A percentile compares a stretch with the other conserved stretches of the same genome.
These are phyloP conservation scores for Pterocles burchelli DNA, from an alignment of 2,113 vertebrate genomes.

Conservation along the genomic window DNA sequence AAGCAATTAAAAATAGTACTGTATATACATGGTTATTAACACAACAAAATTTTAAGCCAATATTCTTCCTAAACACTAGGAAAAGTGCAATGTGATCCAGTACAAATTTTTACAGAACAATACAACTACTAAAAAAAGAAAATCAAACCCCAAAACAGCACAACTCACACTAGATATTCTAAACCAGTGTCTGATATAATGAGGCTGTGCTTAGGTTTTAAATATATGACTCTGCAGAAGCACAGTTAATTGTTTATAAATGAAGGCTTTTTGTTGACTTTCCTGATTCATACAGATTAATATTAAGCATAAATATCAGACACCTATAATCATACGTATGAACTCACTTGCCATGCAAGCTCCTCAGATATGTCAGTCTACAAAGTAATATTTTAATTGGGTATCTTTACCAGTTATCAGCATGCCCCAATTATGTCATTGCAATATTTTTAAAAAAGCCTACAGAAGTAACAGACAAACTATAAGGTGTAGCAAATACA, in stretches of 20 bases:
- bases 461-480: conserved; percentile 45
- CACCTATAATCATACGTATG: conserved; percentile 35
- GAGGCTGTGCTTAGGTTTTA: neutral
- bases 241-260: conserved; percentile 51
- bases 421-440: conserved; percentile 60
- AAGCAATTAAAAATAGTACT: neutral
- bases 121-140: neutral
- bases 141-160: neutral
- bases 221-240: neutral
- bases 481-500: conserved; percentile 44
- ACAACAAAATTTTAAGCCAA: neutral
- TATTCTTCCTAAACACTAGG: neutral
- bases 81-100: neutral
- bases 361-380: conserved; percentile 65
- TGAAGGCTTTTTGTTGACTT: conserved; percentile 48
- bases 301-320: conserved; percentile 47
- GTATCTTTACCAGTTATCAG: conserved; percentile 61
- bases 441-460: conserved; percentile 62
- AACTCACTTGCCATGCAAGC: conserved; percentile 41
- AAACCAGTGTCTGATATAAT: neutral
- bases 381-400: conserved; percentile 63
- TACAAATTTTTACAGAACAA: neutral
- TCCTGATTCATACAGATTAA: conserved; percentile 58
- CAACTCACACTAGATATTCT: neutral
- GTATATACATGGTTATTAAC: neutral